A percentile compares a stretch with the other conserved stretches of the same genome.
phyloP scores from a whole-genome alignment of 2,113 vertebrate genomes.

The Mastomys natalensis region DNA sequence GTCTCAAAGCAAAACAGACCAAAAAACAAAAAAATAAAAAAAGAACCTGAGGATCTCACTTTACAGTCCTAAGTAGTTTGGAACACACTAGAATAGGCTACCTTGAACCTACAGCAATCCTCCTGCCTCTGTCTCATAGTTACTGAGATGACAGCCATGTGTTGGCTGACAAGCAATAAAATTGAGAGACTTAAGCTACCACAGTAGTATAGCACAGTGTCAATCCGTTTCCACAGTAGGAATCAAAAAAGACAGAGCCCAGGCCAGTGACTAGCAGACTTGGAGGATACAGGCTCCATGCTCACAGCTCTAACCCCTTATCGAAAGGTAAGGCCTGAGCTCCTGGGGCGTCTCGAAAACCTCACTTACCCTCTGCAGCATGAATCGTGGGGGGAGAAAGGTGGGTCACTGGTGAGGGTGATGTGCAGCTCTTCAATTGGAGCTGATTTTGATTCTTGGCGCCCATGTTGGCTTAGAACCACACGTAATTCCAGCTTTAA shows the following conservation, averaged over 20 bases:
- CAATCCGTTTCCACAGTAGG: neutral
- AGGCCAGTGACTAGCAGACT: neutral
- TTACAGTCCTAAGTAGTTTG: neutral
- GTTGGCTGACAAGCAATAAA: neutral
- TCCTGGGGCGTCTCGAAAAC: neutral
- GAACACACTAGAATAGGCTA: neutral
- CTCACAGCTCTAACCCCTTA: neutral
- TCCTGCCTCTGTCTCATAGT: neutral
- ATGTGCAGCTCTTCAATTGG: neutral
- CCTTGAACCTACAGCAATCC: neutral
- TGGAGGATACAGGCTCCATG: neutral
- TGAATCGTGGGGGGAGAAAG: neutral
- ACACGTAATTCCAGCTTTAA: neutral
- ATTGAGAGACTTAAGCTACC: neutral
- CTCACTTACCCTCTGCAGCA: conserved; percentile 18
- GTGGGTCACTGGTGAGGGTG: too few species aligned
- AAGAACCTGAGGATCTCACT: neutral
- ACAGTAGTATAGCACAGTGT: neutral
- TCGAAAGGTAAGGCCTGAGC: neutral
- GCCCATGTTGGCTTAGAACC: neutral
- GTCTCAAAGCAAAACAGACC: neutral
- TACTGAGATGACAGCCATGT: too few species aligned
- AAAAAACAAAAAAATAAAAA: too few species aligned
- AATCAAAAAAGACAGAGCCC: neutral
- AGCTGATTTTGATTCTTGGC: neutral